Evolutionary conservation across 1,140 invertebrate species (phyloP), one percentile per base, ranked within the genome.

Genomic region (Tenebrio molitor): DNA sequence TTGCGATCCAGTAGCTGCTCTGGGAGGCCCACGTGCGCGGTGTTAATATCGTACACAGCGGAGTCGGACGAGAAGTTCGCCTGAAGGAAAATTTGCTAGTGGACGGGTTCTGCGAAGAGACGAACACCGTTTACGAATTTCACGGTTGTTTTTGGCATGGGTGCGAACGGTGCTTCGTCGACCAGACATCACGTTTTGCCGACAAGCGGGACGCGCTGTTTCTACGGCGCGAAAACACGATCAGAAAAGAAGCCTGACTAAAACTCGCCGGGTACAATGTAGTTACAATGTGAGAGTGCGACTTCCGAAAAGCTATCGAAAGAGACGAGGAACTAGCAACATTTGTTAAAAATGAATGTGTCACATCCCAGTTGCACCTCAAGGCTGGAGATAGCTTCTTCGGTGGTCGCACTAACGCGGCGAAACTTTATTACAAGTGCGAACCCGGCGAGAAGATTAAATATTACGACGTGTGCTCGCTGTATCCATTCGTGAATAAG

Each of bases 381-480:
- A 29, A 29, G 3, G 3, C 41, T 8, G 1, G 46, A 23, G 46
- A 53, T n/a, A 23, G 25, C 14, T 44, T 44, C 41, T 29, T 29
- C 8, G 25, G 25, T 4, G 25, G 25, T 29, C 41, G 41, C 25
- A 74, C 67, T 16, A 69, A 65, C 17, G 58, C 15, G 5, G 34
- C 12, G 3, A 46, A 39, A 50, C 29, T 58, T 23, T 74, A 66
- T 74, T 16, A 44, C 1, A 44, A 44, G 6, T 5, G 6, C 15
- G 2, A 1, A 44, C n/a, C 7, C 2, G 25, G 63, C 53, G 81
- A 84, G 74, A 78, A 77, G 76, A 83, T 83, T 25, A 72, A 74
- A 70, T 84, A 83, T 65, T 29, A 79, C 0, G 82, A 84, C 70
- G 79, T 84, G 44, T 78, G 76, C 17, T 80, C 77, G n/a, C 69